Evolutionary conservation across 1,140 invertebrate genomes (phyloP).

Genomic region (Anthonomus grandis): DNA sequence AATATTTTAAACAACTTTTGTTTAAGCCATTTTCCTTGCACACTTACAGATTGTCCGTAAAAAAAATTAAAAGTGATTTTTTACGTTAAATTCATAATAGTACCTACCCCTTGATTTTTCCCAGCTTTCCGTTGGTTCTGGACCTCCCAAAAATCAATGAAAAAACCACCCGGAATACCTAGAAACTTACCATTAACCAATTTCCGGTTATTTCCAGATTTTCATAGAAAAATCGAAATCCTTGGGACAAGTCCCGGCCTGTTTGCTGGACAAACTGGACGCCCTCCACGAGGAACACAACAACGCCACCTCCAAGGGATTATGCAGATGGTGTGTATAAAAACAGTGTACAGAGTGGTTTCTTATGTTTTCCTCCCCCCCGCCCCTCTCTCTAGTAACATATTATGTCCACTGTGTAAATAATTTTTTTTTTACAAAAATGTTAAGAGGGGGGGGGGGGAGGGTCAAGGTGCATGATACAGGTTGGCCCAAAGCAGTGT

Average conservation of each 20-base stretch:
- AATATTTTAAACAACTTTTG: no score
- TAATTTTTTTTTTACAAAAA: no score
- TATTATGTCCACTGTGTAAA: not conserved
- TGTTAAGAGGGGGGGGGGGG: no score
- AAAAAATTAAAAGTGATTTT: no score
- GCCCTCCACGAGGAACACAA: not conserved
- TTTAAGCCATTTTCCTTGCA: no score
- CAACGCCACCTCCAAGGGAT: not conserved
- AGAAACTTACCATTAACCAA: not conserved
- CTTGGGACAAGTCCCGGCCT: not conserved
- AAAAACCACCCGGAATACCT: no score
- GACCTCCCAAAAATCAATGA: not conserved
- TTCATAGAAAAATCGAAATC: not conserved
- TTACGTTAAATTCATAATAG: no score
- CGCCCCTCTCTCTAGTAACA: not conserved
- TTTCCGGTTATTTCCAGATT: not conserved
- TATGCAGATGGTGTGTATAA: not conserved
- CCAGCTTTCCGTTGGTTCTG: no score
- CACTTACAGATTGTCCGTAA: no score
- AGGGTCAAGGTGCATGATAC: no score
- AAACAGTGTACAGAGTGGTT: not conserved
- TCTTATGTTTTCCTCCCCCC: not conserved
- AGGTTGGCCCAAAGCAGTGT: no score
- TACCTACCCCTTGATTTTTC: no score
- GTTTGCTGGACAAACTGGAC: not conserved